These are phyloP conservation scores for Trachelus troglodyta DNA, from an alignment of 2,888 invertebrate species.

Conservation along the genomic window DNA sequence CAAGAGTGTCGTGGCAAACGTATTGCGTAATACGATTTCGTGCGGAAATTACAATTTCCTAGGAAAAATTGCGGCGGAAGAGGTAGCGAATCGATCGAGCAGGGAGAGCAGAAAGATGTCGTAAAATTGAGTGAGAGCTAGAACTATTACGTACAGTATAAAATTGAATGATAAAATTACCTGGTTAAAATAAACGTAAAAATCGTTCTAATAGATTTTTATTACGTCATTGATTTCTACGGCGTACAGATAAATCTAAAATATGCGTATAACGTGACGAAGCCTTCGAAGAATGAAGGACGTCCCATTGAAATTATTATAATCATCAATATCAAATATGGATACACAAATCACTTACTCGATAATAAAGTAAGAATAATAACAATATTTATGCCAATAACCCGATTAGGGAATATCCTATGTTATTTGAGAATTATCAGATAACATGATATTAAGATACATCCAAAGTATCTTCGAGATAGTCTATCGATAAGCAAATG, in stretches of 20 bases:
- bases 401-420: not conserved
- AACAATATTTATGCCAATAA: not conserved
- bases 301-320: no score
- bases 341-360: no score
- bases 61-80: slow-evolving; percentile 3
- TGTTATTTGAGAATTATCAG: not conserved
- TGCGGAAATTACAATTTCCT: slow-evolving; percentile 2
- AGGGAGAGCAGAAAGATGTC: not conserved
- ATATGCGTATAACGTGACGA: not conserved
- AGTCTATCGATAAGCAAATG: not conserved
- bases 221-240: not conserved
- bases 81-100: not conserved
- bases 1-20: not conserved
- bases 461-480: not conserved
- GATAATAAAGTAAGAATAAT: not conserved
- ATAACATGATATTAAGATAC: not conserved
- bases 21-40: slow-evolving; percentile 3
- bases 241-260: not conserved
- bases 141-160: not conserved
- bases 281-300: not conserved
- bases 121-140: not conserved
- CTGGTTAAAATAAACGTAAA: no score
- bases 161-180: not conserved
- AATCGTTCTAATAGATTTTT: not conserved
- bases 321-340: no score